Evolutionary conservation across 1,140 invertebrate species (phyloP).

Genomic region (Rhagoletis zephyria): DNA sequence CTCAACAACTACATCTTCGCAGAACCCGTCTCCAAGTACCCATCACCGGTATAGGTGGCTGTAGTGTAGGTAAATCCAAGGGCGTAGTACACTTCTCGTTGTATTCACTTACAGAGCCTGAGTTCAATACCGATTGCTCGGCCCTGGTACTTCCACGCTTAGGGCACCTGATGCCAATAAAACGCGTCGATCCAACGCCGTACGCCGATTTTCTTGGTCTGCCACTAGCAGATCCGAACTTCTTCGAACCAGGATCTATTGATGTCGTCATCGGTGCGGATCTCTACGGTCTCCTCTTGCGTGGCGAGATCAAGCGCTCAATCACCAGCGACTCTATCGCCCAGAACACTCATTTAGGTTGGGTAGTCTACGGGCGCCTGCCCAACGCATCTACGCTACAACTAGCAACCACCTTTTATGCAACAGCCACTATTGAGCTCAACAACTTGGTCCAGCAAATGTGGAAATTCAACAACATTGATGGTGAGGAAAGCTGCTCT

Average conservation of each 20-base stretch:
- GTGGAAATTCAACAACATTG: too few relatives aligned
- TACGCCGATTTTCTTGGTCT: background rate
- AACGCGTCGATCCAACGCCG: background rate
- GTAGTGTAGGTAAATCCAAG: too few relatives aligned
- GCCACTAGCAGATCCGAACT: conserved; percentile 2
- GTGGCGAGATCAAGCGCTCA: too few relatives aligned
- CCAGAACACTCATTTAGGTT: too few relatives aligned
- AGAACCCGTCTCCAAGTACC: conserved; percentile 10
- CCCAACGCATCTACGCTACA: too few relatives aligned
- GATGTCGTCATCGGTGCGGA: conserved; percentile 42
- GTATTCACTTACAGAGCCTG: background rate
- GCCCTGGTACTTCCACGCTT: background rate
- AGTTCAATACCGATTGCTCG: background rate
- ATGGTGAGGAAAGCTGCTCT: too few relatives aligned
- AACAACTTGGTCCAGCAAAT: too few relatives aligned
- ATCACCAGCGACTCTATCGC: too few relatives aligned
- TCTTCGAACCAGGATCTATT: conserved; percentile 43
- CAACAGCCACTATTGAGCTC: too few relatives aligned
- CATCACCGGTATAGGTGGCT: conserved; percentile 34
- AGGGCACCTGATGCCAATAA: background rate
- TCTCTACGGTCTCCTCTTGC: background rate
- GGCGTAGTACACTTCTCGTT: background rate
- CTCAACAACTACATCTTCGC: conserved; percentile 28
- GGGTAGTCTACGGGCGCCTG: too few relatives aligned
- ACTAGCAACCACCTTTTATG: too few relatives aligned